A percentile compares a stretch with the other conserved stretches of the same genome.
Evolutionary conservation across 2,888 invertebrate genomes (phyloP).

Genomic region (Dynastes tityus): DNA sequence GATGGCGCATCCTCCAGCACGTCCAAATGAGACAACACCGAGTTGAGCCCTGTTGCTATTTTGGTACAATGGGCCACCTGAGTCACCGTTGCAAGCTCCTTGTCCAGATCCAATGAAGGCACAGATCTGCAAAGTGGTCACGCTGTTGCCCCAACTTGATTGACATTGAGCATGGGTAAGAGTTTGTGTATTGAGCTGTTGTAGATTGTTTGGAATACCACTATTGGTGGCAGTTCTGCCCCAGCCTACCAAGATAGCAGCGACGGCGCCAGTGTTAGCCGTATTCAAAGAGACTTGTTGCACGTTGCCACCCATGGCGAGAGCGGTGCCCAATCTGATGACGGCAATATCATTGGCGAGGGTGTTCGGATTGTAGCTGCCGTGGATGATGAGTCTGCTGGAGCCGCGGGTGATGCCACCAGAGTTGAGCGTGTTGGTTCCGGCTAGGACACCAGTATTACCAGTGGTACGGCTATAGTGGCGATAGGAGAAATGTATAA

Average conservation of each 20-base stretch:
- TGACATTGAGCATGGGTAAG: constrained; percentile 73
- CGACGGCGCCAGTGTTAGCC: constrained; percentile 42
- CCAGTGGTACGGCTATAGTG: background rate
- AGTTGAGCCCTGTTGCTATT: constrained; percentile 63
- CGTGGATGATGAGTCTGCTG: constrained; percentile 68
- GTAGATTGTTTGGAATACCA: constrained; percentile 72
- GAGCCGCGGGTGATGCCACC: constrained; percentile 70
- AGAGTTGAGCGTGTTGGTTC: constrained; percentile 69
- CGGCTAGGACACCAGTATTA: constrained; percentile 68
- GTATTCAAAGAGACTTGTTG: constrained; percentile 46
- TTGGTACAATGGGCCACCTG: constrained; percentile 73
- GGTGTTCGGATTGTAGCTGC: constrained; percentile 65
- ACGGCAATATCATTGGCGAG: constrained; percentile 56
- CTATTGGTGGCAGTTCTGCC: constrained; percentile 72
- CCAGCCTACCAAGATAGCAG: constrained; percentile 52
- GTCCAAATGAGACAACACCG: constrained; percentile 74
- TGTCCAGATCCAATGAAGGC: constrained; percentile 74
- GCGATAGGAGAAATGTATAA: too few relatives aligned
- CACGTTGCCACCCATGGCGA: constrained; percentile 51
- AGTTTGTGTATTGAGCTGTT: constrained; percentile 72
- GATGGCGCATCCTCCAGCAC: constrained; percentile 70
- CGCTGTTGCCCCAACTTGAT: constrained; percentile 68
- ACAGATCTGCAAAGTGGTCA: constrained; percentile 74
- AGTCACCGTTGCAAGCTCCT: constrained; percentile 75
- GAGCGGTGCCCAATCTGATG: constrained; percentile 47